A percentile compares a stretch with the other conserved stretches of the same genome.
Evolutionary conservation across 2,888 invertebrate species (phyloP).

Genomic region (Dryocosmus kuriphilus): DNA sequence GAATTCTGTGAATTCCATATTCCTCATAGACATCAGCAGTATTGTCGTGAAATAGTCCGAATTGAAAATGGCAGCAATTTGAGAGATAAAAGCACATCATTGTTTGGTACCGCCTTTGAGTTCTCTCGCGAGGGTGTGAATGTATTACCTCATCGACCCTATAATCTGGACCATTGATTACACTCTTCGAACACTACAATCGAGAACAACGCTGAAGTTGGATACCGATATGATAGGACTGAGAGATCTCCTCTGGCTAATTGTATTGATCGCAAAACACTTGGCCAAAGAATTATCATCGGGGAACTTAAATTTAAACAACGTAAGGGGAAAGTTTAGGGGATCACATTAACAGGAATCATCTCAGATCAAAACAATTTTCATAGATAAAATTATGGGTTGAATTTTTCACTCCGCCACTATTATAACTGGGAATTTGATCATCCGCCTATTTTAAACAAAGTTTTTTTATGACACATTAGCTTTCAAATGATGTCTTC

Average conservation of each 20-base stretch:
- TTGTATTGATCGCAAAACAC: background rate
- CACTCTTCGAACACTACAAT: slow-evolving; percentile 3
- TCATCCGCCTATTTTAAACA: too few species aligned
- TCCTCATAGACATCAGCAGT: slow-evolving; percentile 14
- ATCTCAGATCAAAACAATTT: too few species aligned
- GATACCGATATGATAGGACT: background rate
- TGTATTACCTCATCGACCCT: slow-evolving; percentile 12
- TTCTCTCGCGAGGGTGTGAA: slow-evolving; percentile 4
- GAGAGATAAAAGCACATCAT: slow-evolving; percentile 17
- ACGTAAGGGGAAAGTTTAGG: too few species aligned
- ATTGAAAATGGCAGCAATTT: too few species aligned
- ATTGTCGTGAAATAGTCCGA: slow-evolving; percentile 30
- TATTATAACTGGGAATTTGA: too few species aligned
- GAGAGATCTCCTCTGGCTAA: background rate
- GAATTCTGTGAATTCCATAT: too few species aligned
- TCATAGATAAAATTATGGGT: too few species aligned
- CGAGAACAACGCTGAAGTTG: background rate
- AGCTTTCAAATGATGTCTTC: too few species aligned
- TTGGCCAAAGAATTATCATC: background rate
- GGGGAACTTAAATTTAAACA: too few species aligned
- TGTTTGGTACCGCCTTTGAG: background rate
- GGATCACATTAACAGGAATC: too few species aligned
- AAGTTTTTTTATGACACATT: too few species aligned
- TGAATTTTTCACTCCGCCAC: too few species aligned
- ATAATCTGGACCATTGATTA: slow-evolving; percentile 10